phyloP scores from a whole-genome alignment of 2,113 vertebrate genomes.

The Anarrhichthys ocellatus region DNA sequence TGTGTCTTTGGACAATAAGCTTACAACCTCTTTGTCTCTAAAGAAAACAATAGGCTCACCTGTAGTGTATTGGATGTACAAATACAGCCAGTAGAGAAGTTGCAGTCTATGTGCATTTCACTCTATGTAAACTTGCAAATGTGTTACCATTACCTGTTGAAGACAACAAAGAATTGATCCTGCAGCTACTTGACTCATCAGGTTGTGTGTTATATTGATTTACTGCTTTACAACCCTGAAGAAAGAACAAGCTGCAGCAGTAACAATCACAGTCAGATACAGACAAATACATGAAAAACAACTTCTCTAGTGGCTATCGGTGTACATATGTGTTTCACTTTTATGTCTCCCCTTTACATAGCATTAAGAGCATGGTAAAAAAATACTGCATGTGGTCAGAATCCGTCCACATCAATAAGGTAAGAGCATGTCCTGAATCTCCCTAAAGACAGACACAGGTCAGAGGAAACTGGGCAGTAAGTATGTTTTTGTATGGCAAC shows the following conservation, averaged over 20 bases:
- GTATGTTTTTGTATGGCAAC: slow-evolving; percentile 24
- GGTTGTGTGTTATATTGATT: background rate
- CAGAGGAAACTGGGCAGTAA: slow-evolving; percentile 53
- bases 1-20: background rate
- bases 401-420: slow-evolving; percentile 34
- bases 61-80: background rate
- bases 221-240: background rate
- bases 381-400: slow-evolving; percentile 29
- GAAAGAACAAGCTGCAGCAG: slow-evolving; percentile 1
- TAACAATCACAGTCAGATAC: background rate
- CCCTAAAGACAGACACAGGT: slow-evolving; percentile 19
- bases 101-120: background rate
- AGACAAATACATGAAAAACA: slow-evolving; percentile 16
- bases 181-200: background rate
- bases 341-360: slow-evolving; percentile 22
- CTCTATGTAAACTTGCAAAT: background rate
- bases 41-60: slow-evolving; percentile 9
- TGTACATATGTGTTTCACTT: background rate
- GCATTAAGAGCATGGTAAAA: background rate
- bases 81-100: slow-evolving; percentile 15
- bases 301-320: background rate
- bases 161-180: background rate
- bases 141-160: background rate
- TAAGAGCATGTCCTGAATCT: slow-evolving; percentile 64
- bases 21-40: background rate